Percentiles rank a stretch among this genome's conserved stretches.
Evolutionary conservation across 2,888 invertebrate genomes (phyloP).

Genomic region (Mythimna loreyi): DNA sequence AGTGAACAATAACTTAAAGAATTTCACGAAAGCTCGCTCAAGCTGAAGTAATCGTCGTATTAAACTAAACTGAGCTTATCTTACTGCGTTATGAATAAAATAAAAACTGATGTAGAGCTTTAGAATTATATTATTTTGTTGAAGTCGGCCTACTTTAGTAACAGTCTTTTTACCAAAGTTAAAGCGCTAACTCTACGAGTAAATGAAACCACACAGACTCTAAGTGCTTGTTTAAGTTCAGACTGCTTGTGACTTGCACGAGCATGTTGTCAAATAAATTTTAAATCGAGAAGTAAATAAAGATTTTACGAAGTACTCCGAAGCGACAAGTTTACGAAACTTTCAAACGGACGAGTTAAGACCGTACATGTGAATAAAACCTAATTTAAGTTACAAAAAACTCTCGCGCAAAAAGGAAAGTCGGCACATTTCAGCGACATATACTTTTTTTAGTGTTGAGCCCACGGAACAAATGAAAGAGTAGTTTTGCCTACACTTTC

Average conservation of each 20-base stretch:
- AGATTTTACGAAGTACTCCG: slow-evolving; percentile 22
- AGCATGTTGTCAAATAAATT: slow-evolving; percentile 13
- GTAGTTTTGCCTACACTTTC: slow-evolving; percentile 18
- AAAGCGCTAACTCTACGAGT: background rate
- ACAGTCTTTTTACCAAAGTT: background rate
- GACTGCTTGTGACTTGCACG: slow-evolving; percentile 11
- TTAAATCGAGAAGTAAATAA: slow-evolving; percentile 29
- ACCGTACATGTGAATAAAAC: slow-evolving; percentile 53
- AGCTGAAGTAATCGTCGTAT: slow-evolving; percentile 27
- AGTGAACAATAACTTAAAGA: slow-evolving; percentile 20
- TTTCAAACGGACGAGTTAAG: slow-evolving; percentile 49
- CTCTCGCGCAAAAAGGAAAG: slow-evolving; percentile 33
- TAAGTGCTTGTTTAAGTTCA: slow-evolving; percentile 17
- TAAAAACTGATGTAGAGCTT: background rate
- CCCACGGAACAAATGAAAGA: too few relatives aligned
- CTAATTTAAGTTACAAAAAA: slow-evolving; percentile 62
- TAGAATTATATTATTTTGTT: background rate
- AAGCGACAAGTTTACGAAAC: slow-evolving; percentile 44
- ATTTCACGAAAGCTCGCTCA: slow-evolving; percentile 2
- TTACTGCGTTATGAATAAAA: slow-evolving; percentile 16
- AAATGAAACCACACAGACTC: slow-evolving; percentile 5
- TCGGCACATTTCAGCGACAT: slow-evolving; percentile 42
- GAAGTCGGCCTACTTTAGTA: background rate
- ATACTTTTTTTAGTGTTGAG: slow-evolving; percentile 30
- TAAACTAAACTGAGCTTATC: slow-evolving; percentile 32